Conservation (phyloP, 2,797 vertebrate genomes). For the Sebastolobus altivelis region DNA sequence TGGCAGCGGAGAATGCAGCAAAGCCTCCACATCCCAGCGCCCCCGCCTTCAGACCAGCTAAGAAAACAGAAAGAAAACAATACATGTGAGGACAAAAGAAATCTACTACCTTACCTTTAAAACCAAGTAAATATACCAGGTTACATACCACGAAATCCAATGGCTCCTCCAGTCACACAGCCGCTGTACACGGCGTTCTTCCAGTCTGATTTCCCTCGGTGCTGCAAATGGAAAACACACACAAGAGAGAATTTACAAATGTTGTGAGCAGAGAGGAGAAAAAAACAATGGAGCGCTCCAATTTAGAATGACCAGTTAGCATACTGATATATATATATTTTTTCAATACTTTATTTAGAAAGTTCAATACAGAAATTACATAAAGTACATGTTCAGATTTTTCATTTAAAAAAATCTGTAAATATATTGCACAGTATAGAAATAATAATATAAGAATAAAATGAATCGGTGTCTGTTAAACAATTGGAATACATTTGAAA, state of each 20-base stretch:
- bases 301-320: background rate
- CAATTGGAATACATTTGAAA: too few relatives aligned
- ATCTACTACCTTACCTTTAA: background rate
- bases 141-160: constrained; percentile 93
- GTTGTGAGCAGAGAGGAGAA: too few relatives aligned
- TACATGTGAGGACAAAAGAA: background rate
- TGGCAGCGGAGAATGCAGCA: constrained; percentile 96
- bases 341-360: too few relatives aligned
- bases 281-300: too few relatives aligned
- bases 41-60: constrained; percentile 95
- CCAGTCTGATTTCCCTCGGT: constrained; percentile 96
- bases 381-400: too few relatives aligned
- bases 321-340: too few relatives aligned
- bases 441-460: too few relatives aligned
- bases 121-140: background rate
- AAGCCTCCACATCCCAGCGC: constrained; percentile 96
- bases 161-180: constrained; percentile 95
- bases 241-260: background rate
- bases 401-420: too few relatives aligned
- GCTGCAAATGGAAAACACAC: constrained; percentile 78
- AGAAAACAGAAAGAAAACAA: constrained; percentile 9
- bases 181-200: constrained; percentile 97
- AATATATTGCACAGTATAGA: too few relatives aligned
- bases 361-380: too few relatives aligned
- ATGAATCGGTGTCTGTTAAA: too few relatives aligned